These are phyloP conservation scores for Phyllostomus discolor DNA, from an alignment of 2,113 vertebrate genomes.

Conservation along the genomic window DNA sequence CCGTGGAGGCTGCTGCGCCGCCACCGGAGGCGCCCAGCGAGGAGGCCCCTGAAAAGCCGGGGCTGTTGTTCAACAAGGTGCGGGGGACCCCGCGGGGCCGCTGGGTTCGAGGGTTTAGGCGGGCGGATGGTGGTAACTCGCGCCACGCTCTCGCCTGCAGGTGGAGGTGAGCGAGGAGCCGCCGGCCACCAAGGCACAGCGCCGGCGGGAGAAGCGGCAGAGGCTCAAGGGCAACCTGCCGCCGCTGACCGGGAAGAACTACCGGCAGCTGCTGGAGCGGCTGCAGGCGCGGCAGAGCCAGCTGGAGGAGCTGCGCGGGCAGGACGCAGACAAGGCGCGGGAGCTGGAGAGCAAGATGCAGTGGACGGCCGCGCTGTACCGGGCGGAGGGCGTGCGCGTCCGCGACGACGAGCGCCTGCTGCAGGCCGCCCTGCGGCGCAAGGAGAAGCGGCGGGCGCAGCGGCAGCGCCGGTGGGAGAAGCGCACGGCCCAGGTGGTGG, in stretches of 20 bases:
- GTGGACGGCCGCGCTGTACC: conserved; percentile 94
- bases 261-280: conserved; percentile 91
- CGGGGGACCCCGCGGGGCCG: not conserved
- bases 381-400: conserved; percentile 92
- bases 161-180: conserved; percentile 82
- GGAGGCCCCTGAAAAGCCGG: conserved; percentile 58
- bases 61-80: conserved; percentile 87
- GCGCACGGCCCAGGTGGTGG: conserved; percentile 81
- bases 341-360: conserved; percentile 88
- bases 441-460: conserved; percentile 85
- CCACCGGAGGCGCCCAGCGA: fast-evolving
- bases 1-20: not conserved
- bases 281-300: conserved; percentile 86
- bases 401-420: conserved; percentile 89
- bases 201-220: conserved; percentile 84
- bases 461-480: conserved; percentile 84
- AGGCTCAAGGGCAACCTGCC: conserved; percentile 88
- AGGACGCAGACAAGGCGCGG: conserved; percentile 83
- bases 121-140: not conserved
- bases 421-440: conserved; percentile 87
- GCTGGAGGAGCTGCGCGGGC: conserved; percentile 87
- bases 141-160: not conserved
- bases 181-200: conserved; percentile 80
- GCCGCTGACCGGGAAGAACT: conserved; percentile 92
- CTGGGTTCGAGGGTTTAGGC: too few relatives aligned